phyloP scores from a whole-genome alignment of 2,797 vertebrate genomes.

The Threskiornis aethiopicus region DNA sequence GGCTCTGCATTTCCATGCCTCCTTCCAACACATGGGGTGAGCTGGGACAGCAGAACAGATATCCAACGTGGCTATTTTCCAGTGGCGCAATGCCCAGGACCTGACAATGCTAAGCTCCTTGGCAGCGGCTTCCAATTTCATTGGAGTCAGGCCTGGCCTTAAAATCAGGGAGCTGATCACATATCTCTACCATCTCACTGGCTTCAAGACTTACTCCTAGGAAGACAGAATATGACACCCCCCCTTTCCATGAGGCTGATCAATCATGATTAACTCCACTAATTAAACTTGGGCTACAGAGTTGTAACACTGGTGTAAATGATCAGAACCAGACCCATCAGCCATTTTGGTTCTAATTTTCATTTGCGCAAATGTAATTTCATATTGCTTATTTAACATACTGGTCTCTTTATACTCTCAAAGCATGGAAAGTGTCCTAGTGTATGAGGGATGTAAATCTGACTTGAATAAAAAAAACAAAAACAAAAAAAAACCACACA shows the following conservation, averaged over 20 bases:
- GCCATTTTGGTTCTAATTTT: conserved; percentile 5
- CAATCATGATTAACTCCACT: conserved; percentile 43
- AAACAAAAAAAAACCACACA: background rate
- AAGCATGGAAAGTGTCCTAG: background rate
- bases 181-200: background rate
- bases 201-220: background rate
- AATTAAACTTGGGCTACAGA: conserved; percentile 38
- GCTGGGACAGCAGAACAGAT: conserved; percentile 16
- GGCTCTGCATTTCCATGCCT: conserved; percentile 43
- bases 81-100: conserved; percentile 54
- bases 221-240: background rate
- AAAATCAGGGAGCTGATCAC: conserved; percentile 43
- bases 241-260: background rate
- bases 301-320: background rate
- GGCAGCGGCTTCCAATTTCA: conserved; percentile 30
- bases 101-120: conserved; percentile 55
- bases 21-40: conserved; percentile 37
- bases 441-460: background rate
- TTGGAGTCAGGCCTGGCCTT: conserved; percentile 43
- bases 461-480: background rate
- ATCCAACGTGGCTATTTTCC: conserved; percentile 42
- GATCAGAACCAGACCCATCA: background rate
- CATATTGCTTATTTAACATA: background rate
- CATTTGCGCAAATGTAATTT: background rate
- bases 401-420: background rate